Evolutionary conservation across 2,888 invertebrate genomes (phyloP).

Genomic region (Ferrisia virgata): DNA sequence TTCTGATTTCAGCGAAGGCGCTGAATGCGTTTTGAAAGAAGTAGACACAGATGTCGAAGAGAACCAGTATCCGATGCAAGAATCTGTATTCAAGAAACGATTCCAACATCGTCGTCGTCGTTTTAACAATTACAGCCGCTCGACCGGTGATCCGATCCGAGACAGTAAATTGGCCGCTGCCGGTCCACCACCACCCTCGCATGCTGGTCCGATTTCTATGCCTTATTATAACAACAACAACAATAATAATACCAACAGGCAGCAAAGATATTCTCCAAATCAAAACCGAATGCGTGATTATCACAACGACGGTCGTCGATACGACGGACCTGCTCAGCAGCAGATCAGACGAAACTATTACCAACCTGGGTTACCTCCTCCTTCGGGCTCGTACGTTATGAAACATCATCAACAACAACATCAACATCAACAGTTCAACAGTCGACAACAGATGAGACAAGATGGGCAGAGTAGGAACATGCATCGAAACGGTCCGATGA

Average conservation of each 20-base stretch:
- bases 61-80: conserved; percentile 53
- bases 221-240: not conserved
- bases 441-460: not conserved
- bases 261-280: not conserved
- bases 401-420: not conserved
- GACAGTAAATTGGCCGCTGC: conserved; percentile 1
- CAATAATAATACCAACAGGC: not conserved
- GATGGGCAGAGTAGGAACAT: not conserved
- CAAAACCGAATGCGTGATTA: not conserved
- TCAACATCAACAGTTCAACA: not conserved
- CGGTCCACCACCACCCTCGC: not conserved
- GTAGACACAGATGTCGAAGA: conserved; percentile 68
- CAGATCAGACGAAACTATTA: conserved; percentile 23
- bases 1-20: conserved; percentile 49
- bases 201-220: not conserved
- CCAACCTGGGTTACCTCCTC: not conserved
- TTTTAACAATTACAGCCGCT: conserved; percentile 35
- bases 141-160: conserved; percentile 44
- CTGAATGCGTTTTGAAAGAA: conserved; percentile 64
- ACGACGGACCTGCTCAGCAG: not conserved
- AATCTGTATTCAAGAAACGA: conserved; percentile 3
- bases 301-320: not conserved
- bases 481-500: not conserved
- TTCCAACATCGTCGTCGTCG: conserved; percentile 21
- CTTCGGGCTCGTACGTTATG: not conserved